Evolutionary conservation across 2,888 invertebrate genomes (phyloP), one percentile per base, ranked within the genome.

Genomic region (Stenchaetothrips biformis): DNA sequence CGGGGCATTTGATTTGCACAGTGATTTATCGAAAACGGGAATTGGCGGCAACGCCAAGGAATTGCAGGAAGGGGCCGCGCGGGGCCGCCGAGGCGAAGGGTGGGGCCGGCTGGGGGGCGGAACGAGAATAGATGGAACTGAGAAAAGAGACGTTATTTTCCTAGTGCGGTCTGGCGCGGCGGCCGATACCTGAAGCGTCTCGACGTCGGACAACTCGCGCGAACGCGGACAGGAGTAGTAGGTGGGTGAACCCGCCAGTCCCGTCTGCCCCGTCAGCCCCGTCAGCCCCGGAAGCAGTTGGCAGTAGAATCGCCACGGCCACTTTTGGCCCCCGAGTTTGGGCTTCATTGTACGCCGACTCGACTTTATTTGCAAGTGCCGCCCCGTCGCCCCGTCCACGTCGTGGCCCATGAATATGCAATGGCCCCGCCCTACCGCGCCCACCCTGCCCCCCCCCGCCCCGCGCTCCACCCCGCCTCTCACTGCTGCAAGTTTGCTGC

Each of bases 321-420:
- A 74, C 67, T 21, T 67, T 67, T 59, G 59, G n/a, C n/a, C 59
- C 59, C 13, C 18, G 67, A 74, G 67, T 74, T 74, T 74, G 67
- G 67, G 11, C 21, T 74, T 74, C 25, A 74, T 74, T 74, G 67
- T 74, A 25, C 8, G 67, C 67, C 37, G 67, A 25, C 25, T 11
- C 67, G 21, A 74, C 67, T 74, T 74, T 74, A 74, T 74, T 74
- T 74, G 67, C 67, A 74, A 74, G 67, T 74, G 67, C 25, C 37
- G 37, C 37, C 37, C 37, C 67, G 67, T 8, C 67, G 67, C 67
- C 67, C 67, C 37, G 37, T 37, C 37, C 37, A 37, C 37, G 37
- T 37, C 37, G 21, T 25, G 67, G 7, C 67, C 37, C 67, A 74
- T 74, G 67, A 74, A 74, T 74, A 74, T 74, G 67, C 67, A 74